Evolutionary conservation across 2,113 vertebrate genomes (phyloP), one percentile per base, ranked within the genome.

Genomic region (Pungitius pungitius): DNA sequence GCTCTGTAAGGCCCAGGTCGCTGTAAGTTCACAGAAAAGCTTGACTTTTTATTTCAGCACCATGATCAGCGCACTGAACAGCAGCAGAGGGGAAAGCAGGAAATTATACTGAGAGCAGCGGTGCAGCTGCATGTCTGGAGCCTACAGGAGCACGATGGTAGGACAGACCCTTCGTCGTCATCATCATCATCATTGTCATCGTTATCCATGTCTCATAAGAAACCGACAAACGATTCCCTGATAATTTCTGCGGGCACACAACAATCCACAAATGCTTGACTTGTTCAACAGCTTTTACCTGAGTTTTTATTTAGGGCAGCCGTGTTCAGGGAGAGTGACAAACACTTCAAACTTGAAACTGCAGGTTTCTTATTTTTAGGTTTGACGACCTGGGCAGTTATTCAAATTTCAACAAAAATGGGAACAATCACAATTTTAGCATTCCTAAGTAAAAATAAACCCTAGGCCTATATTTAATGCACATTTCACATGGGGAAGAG

Each of bases 1-100:
- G 42, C 47, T 4, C 8, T 42, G 13, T 57, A 51, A 59, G 37
- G 57, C 24, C 18, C 33, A 69, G n/a, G 55, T 1, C 15, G 45
- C 5, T 35, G 8, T 47, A 18, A 27, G 7, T 42, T 64, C 14
- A 30, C 1, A 18, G n/a, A 26, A 4, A 12, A 52, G 13, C 24
- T 57, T 0, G 2, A 2, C 40, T 6, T 52, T 71, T 22, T 45
- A 8, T 62, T 87, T 85, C 76, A 85, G 85, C 61, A 87, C 79
- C 77, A 77, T 0, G 76, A 77, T 57, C 69, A 85, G 85, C 79
- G 72, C 74, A 49, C 42, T 30, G 24, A 42, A 13, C 40, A 17
- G 30, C 55, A 4, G 40, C 3, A 52, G 22, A 24, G 22, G n/a
- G 22, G 10, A 52, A 52, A 22, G 49, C 11, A 52, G 22, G 22